Evolutionary conservation across 2,113 vertebrate species (phyloP).

Genomic region (western clawed frog (Xenopus tropicalis)): UCB_Xtro_10.0 CM004448.2:109860501-109861000

Average conservation of each 20-base stretch:
- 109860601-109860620: not conserved
- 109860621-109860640: not conserved
- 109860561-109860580: constrained; percentile 17
- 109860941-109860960: too few species aligned
- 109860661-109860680: not conserved
- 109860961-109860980: too few species aligned
- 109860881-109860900: too few species aligned
- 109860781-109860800: not conserved
- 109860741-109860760: not conserved
- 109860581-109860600: not conserved
- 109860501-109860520: constrained; percentile 37
- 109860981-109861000: too few species aligned
- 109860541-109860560: constrained; percentile 30
- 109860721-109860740: too few species aligned
- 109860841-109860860: too few species aligned
- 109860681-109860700: not conserved
- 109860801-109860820: too few species aligned
- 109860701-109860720: not conserved
- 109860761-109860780: not conserved
- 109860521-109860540: constrained; percentile 31
- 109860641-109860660: not conserved
- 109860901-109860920: too few species aligned
- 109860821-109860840: too few species aligned
- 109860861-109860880: too few species aligned
- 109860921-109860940: too few species aligned